Evolutionary conservation across 2,888 invertebrate genomes (phyloP).

Genomic region (Cremastobaeus sp.): DNA sequence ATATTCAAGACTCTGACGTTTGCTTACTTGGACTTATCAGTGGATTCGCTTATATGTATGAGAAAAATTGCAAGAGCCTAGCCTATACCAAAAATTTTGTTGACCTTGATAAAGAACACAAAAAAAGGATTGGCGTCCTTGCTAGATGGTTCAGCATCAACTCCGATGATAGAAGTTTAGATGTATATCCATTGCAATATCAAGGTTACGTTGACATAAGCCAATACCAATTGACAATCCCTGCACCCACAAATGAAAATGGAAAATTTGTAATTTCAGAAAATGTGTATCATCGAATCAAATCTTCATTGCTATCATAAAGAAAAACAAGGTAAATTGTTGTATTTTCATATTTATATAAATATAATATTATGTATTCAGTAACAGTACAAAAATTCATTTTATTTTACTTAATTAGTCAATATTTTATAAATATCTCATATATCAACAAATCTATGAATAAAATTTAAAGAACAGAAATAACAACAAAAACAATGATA

Average conservation of each 20-base stretch:
- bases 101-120: not conserved
- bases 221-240: not conserved
- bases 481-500: no score
- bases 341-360: not conserved
- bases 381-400: no score
- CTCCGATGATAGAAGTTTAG: not conserved
- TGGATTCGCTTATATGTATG: not conserved
- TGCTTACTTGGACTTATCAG: not conserved
- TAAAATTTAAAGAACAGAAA: no score
- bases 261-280: not conserved
- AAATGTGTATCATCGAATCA: not conserved
- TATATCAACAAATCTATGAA: no score
- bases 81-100: not conserved
- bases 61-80: not conserved
- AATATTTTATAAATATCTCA: no score
- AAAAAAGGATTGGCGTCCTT: not conserved
- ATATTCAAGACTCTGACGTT: not conserved
- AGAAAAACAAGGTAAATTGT: not conserved
- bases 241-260: not conserved
- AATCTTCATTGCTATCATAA: not conserved
- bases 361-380: no score
- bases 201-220: not conserved
- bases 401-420: no score
- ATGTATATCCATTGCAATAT: not conserved
- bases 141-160: not conserved